Conservation (phyloP, 2,888 invertebrate species). For the Nomada hirtipes region DNA sequence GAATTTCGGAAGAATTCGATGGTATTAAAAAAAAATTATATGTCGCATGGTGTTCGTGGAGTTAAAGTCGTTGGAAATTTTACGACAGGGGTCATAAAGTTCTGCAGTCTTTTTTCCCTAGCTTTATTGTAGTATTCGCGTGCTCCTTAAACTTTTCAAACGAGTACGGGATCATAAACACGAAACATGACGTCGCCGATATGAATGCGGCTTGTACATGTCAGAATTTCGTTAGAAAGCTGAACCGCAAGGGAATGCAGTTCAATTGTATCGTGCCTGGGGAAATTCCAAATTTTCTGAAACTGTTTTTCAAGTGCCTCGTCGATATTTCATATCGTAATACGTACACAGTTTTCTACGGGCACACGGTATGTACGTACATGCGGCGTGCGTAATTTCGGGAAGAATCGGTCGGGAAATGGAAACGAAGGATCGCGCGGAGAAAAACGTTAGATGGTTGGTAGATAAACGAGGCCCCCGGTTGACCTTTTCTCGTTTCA, state of each 20-base stretch:
- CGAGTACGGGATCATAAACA: not conserved
- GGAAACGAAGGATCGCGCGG: constrained; percentile 17
- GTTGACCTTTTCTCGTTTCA: constrained; percentile 47
- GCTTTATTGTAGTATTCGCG: not conserved
- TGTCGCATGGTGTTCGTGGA: not conserved
- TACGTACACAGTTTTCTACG: too few species aligned
- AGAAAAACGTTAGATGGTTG: constrained; percentile 28
- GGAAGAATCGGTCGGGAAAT: constrained; percentile 24
- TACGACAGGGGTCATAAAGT: not conserved
- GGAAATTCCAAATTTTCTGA: too few species aligned
- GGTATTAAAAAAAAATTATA: not conserved
- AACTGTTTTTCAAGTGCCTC: too few species aligned
- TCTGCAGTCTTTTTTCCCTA: not conserved
- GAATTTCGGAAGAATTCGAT: not conserved
- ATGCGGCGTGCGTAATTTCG: too few species aligned
- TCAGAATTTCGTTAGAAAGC: not conserved
- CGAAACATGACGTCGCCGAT: not conserved
- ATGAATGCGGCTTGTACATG: not conserved
- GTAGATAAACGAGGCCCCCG: constrained; percentile 47
- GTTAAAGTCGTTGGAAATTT: not conserved
- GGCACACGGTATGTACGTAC: too few species aligned
- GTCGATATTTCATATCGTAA: too few species aligned
- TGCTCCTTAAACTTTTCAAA: not conserved
- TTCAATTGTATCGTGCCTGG: too few species aligned
- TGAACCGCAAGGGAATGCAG: too few species aligned